A percentile compares a stretch with the other conserved stretches of the same genome.
These are phyloP conservation scores for Cheilosia grossa DNA, from an alignment of 2,888 invertebrate species.

Conservation along the genomic window DNA sequence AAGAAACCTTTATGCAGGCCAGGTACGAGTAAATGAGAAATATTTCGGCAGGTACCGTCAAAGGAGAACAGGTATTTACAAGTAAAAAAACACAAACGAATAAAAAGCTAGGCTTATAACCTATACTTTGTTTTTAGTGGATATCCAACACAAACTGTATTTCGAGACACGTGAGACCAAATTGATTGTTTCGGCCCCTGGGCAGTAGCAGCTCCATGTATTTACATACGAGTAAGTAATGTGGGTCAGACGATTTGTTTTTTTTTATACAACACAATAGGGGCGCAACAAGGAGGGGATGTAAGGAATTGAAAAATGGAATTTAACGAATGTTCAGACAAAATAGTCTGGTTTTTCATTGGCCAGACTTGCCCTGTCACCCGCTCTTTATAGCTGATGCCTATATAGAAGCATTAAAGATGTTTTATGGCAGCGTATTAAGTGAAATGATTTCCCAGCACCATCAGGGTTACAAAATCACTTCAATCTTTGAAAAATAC, in stretches of 20 bases:
- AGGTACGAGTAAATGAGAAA: slow-evolving; percentile 11
- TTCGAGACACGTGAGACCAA: slow-evolving; percentile 26
- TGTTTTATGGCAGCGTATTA: no score
- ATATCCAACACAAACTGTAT: slow-evolving; percentile 7
- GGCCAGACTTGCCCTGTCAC: no score
- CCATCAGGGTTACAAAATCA: no score
- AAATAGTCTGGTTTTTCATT: no score
- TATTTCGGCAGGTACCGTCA: no score
- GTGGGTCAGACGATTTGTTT: slow-evolving; percentile 36
- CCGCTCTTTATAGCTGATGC: no score
- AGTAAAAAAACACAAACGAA: slow-evolving; percentile 1
- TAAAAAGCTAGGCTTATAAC: slow-evolving; percentile 26
- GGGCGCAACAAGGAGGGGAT: no score
- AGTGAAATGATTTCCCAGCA: no score
- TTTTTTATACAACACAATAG: not conserved
- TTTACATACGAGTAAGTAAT: slow-evolving; percentile 9
- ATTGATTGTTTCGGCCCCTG: slow-evolving; percentile 46
- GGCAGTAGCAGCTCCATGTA: slow-evolving; percentile 19
- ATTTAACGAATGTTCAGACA: no score
- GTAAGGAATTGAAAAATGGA: no score
- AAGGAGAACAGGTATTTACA: not conserved
- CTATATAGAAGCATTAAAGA: no score
- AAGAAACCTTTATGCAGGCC: not conserved
- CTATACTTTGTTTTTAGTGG: not conserved
- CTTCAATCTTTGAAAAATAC: no score